Evolutionary conservation across 2,113 vertebrate species (phyloP).

Genomic region (Mobula hypostoma): DNA sequence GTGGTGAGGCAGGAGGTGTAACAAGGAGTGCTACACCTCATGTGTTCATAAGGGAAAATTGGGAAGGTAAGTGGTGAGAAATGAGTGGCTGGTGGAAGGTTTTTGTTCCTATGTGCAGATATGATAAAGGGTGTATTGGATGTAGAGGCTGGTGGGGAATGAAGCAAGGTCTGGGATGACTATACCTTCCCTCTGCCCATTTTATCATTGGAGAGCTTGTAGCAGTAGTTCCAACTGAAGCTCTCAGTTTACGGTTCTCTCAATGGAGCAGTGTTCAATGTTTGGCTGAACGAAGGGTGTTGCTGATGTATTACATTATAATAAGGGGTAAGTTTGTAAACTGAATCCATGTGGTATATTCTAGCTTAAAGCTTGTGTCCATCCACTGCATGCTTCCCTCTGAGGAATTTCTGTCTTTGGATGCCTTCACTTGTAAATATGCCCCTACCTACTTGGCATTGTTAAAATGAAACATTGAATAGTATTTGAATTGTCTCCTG

Average conservation of each 20-base stretch:
- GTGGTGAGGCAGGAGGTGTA: too few species aligned
- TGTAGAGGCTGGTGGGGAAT: too few species aligned
- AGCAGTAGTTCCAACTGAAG: conserved; percentile 3
- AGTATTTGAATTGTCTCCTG: background rate
- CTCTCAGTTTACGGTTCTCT: background rate
- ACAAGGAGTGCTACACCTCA: too few species aligned
- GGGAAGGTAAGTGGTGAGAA: too few species aligned
- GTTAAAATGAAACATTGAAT: background rate
- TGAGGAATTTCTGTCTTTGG: background rate
- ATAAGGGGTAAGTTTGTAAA: background rate
- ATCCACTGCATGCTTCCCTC: background rate
- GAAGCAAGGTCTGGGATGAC: background rate
- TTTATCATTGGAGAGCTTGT: background rate
- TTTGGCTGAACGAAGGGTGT: background rate
- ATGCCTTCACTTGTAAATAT: background rate
- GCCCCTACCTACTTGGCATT: background rate
- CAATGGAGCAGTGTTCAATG: background rate
- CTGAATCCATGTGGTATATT: background rate
- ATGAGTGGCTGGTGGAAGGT: too few species aligned
- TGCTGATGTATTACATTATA: background rate
- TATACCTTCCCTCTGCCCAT: background rate
- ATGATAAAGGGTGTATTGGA: too few species aligned
- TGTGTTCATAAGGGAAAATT: too few species aligned
- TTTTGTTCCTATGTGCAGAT: too few species aligned
- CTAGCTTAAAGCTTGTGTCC: background rate